Percentiles rank a stretch among this genome's conserved stretches.
phyloP scores from a whole-genome alignment of 2,888 invertebrate genomes.

The Miltochrista miniata region DNA sequence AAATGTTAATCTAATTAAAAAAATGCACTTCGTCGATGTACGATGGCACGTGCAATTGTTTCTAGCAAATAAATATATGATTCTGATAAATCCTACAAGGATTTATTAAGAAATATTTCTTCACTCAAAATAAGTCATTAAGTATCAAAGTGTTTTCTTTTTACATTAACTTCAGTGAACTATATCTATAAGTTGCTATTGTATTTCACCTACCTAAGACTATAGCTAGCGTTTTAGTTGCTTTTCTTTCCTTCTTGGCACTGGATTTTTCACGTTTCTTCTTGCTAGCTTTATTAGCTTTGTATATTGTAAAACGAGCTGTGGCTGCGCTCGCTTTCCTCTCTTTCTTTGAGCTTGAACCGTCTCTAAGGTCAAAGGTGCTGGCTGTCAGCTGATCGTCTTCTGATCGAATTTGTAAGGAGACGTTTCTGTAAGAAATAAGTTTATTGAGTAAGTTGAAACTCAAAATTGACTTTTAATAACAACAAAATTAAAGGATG shows the following conservation, averaged over 20 bases:
- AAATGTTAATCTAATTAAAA: no score
- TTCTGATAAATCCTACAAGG: no score
- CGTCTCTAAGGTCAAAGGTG: constrained; percentile 69
- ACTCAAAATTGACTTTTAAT: no score
- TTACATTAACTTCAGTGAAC: no score
- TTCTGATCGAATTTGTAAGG: constrained; percentile 74
- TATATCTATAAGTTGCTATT: no score
- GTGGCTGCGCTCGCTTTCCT: constrained; percentile 86
- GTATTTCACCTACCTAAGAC: constrained; percentile 92
- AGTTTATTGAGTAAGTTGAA: neutral
- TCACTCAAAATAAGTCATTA: no score
- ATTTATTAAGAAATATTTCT: no score
- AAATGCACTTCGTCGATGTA: no score
- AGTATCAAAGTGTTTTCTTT: no score
- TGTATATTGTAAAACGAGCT: constrained; percentile 94
- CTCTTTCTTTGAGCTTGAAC: constrained; percentile 86
- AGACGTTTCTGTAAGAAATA: constrained; percentile 78
- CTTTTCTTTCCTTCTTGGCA: constrained; percentile 97
- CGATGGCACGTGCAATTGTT: no score
- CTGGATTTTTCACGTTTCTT: constrained; percentile 97
- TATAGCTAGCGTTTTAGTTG: constrained; percentile 99
- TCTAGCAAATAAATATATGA: no score
- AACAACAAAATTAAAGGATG: no score
- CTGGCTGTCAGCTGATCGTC: constrained; percentile 68
- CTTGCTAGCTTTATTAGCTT: constrained; percentile 96